phyloP scores from a whole-genome alignment of 2,113 vertebrate genomes.

The Actenoides lindsayi region DNA sequence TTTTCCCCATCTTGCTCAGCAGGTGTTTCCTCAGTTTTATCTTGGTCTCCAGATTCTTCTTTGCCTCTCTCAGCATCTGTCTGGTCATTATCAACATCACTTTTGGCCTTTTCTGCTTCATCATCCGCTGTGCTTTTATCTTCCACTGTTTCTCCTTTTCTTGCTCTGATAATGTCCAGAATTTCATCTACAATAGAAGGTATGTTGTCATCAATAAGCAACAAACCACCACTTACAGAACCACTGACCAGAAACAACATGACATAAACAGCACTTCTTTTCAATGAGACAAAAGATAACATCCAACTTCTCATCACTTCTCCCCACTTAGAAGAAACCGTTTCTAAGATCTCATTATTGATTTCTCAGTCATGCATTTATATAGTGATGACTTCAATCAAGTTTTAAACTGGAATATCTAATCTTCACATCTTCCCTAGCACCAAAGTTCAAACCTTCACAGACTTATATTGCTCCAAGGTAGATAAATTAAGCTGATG shows the following conservation, averaged over 20 bases:
- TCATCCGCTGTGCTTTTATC: constrained; percentile 79
- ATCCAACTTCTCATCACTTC: background rate
- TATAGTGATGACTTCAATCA: background rate
- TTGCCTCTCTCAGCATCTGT: constrained; percentile 67
- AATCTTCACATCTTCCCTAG: background rate
- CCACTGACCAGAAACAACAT: background rate
- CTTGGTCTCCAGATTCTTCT: constrained; percentile 65
- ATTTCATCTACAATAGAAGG: constrained; percentile 80
- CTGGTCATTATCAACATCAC: constrained; percentile 74
- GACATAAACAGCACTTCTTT: background rate
- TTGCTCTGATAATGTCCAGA: constrained; percentile 82
- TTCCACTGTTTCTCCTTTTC: constrained; percentile 82
- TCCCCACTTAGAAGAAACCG: background rate
- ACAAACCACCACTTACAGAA: background rate
- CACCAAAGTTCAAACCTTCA: background rate
- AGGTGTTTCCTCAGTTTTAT: constrained; percentile 53
- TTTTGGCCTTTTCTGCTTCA: constrained; percentile 79
- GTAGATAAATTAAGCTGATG: background rate
- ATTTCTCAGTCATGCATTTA: background rate
- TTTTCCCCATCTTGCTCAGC: constrained; percentile 71
- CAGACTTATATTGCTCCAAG: background rate
- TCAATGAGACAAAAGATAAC: background rate
- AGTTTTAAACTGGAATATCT: background rate
- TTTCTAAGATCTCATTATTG: background rate
- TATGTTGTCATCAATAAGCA: background rate